Percentiles rank a stretch among this genome's conserved stretches.
These are phyloP conservation scores for Homarus americanus DNA, from an alignment of 1,140 invertebrate genomes.

Conservation along the genomic window DNA sequence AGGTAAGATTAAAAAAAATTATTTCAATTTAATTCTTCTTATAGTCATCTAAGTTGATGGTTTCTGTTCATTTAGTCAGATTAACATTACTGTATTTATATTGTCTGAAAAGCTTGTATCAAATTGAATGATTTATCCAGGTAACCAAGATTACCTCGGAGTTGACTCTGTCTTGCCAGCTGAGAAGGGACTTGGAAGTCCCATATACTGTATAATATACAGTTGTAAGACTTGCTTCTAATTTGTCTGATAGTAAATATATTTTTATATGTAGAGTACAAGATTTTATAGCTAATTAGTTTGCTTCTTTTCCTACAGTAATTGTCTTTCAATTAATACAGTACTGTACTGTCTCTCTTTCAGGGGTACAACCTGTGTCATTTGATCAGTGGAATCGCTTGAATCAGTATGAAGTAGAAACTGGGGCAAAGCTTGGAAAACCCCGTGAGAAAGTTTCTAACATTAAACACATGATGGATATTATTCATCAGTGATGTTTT, in stretches of 20 bases:
- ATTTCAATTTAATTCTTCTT: no score
- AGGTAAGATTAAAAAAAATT: slow-evolving; percentile 14
- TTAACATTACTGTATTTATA: no score
- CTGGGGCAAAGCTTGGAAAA: slow-evolving; percentile 86
- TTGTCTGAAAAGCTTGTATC: no score
- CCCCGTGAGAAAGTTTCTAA: slow-evolving; percentile 88
- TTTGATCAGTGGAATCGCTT: slow-evolving; percentile 94
- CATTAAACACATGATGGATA: slow-evolving; percentile 87
- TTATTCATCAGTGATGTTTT: slow-evolving; percentile 78
- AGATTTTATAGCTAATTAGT: neutral
- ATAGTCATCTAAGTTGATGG: no score
- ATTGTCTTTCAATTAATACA: neutral
- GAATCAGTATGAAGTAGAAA: slow-evolving; percentile 85
- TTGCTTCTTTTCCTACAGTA: neutral
- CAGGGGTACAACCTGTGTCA: slow-evolving; percentile 83
- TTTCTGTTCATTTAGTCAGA: no score
- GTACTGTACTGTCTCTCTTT: neutral
- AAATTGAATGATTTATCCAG: no score
- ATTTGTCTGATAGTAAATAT: neutral
- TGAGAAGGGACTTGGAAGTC: no score
- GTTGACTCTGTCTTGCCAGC: no score
- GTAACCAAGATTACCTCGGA: no score
- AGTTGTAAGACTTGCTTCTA: neutral
- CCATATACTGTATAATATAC: neutral
- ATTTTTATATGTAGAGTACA: neutral